Evolutionary conservation across 2,888 invertebrate genomes (phyloP).

Genomic region (Mesoligia furuncula): DNA sequence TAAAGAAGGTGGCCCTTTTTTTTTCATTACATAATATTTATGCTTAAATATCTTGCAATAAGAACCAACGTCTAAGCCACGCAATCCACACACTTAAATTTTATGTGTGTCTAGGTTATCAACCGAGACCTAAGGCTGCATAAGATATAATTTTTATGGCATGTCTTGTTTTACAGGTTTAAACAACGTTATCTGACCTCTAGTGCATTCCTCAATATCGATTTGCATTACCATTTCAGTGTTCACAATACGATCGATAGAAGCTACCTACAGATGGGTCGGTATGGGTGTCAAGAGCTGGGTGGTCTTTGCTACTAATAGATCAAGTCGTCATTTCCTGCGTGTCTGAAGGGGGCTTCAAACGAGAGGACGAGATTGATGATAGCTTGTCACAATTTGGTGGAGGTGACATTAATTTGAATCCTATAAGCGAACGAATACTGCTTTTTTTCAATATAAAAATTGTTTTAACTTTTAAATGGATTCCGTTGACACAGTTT

Average conservation of each 20-base stretch:
- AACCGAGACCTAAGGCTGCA: slow-evolving; percentile 50
- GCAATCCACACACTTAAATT: slow-evolving; percentile 42
- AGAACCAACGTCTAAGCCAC: slow-evolving; percentile 8
- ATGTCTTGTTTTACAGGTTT: slow-evolving; percentile 51
- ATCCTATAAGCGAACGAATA: neutral
- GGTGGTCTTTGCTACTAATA: slow-evolving; percentile 55
- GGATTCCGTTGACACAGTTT: neutral
- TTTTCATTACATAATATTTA: slow-evolving; percentile 7
- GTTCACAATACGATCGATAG: slow-evolving; percentile 10
- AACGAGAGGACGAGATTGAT: slow-evolving; percentile 34
- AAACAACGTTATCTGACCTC: slow-evolving; percentile 47
- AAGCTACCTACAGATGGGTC: neutral
- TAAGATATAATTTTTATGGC: slow-evolving; percentile 47
- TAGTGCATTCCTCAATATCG: slow-evolving; percentile 33
- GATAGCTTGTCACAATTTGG: slow-evolving; percentile 30
- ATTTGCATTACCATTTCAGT: slow-evolving; percentile 29
- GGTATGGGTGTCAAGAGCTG: slow-evolving; percentile 32
- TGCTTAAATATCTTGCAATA: slow-evolving; percentile 29
- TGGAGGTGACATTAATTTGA: neutral
- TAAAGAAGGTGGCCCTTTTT: no score
- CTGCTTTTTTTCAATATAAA: neutral
- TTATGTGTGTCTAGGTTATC: slow-evolving; percentile 66
- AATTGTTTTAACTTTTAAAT: neutral
- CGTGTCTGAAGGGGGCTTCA: slow-evolving; percentile 17
- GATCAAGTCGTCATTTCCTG: slow-evolving; percentile 56